Conservation (phyloP, 2,888 invertebrate genomes). For the Junonia oenone region DNA sequence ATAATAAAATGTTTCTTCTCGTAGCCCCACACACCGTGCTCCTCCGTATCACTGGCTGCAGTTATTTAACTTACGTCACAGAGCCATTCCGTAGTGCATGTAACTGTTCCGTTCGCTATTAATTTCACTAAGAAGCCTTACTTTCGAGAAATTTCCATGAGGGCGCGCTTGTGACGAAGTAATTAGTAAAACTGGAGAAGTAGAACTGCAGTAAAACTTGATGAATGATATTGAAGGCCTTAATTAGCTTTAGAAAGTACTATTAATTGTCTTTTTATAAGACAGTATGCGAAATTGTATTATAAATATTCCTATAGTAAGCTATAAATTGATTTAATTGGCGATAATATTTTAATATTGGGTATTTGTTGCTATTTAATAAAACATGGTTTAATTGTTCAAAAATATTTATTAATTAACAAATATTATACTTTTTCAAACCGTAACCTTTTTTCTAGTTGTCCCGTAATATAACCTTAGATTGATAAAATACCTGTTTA, state of each 20-base stretch:
- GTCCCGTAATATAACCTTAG: too few relatives aligned
- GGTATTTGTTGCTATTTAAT: too few relatives aligned
- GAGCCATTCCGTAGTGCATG: slow-evolving; percentile 7
- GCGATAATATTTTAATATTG: too few relatives aligned
- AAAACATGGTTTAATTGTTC: too few relatives aligned
- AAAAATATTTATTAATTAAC: too few relatives aligned
- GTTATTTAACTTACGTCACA: slow-evolving; percentile 8
- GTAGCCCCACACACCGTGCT: not conserved
- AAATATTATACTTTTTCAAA: too few relatives aligned
- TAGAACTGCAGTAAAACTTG: not conserved
- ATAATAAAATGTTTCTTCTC: not conserved
- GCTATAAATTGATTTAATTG: too few relatives aligned
- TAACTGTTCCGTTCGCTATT: slow-evolving; percentile 18
- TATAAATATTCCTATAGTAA: too few relatives aligned
- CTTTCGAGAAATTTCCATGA: slow-evolving; percentile 15
- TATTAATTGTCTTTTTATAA: too few relatives aligned
- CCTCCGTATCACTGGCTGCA: not conserved
- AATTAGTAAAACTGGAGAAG: not conserved
- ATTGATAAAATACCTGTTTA: too few relatives aligned
- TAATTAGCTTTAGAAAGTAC: not conserved
- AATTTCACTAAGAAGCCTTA: slow-evolving; percentile 21
- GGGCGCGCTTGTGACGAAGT: not conserved
- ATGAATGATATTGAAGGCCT: not conserved
- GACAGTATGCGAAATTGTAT: too few relatives aligned
- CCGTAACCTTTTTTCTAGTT: too few relatives aligned